A percentile compares a stretch with the other conserved stretches of the same genome.
Evolutionary conservation across 2,888 invertebrate genomes (phyloP).

Genomic region (Melieria omissa): DNA sequence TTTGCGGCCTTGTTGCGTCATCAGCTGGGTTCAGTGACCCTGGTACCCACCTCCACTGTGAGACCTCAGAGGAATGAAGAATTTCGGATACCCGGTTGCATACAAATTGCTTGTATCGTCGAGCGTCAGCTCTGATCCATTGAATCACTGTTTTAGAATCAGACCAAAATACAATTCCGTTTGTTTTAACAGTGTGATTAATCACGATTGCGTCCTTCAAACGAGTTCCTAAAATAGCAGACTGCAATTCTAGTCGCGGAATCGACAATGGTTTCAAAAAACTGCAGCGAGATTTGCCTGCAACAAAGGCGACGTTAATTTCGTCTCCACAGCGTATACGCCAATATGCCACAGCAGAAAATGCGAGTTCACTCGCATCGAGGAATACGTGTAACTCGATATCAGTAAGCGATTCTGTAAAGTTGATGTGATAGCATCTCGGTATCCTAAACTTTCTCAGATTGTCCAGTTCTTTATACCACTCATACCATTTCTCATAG

Average conservation of each 20-base stretch:
- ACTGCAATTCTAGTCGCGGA: constrained; percentile 35
- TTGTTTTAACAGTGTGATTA: constrained; percentile 1
- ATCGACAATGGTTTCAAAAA: constrained; percentile 33
- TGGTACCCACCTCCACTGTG: constrained; percentile 28
- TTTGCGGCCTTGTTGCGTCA: constrained; percentile 18
- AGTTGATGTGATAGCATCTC: constrained; percentile 15
- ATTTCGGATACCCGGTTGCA: constrained; percentile 39
- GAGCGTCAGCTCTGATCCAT: constrained; percentile 33
- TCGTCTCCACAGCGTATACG: constrained; percentile 18
- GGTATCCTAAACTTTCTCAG: constrained; percentile 18
- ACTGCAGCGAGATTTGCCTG: constrained; percentile 35
- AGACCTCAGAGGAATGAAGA: constrained; percentile 19
- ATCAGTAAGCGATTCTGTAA: constrained; percentile 4
- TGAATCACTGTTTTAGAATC: constrained; percentile 22
- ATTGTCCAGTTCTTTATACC: constrained; percentile 12
- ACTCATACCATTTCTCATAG: constrained; percentile 14
- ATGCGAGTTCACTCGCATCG: constrained; percentile 30
- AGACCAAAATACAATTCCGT: constrained; percentile 9
- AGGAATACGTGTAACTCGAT: constrained; percentile 28
- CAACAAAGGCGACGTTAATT: constrained; percentile 24
- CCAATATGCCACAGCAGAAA: constrained; percentile 35
- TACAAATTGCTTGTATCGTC: constrained; percentile 46
- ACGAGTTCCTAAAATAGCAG: constrained; percentile 20
- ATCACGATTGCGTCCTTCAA: constrained; percentile 7
- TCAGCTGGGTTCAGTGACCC: constrained; percentile 28